phyloP scores from a whole-genome alignment of 1,140 invertebrate genomes.

The Calliopsis andreniformis region DNA sequence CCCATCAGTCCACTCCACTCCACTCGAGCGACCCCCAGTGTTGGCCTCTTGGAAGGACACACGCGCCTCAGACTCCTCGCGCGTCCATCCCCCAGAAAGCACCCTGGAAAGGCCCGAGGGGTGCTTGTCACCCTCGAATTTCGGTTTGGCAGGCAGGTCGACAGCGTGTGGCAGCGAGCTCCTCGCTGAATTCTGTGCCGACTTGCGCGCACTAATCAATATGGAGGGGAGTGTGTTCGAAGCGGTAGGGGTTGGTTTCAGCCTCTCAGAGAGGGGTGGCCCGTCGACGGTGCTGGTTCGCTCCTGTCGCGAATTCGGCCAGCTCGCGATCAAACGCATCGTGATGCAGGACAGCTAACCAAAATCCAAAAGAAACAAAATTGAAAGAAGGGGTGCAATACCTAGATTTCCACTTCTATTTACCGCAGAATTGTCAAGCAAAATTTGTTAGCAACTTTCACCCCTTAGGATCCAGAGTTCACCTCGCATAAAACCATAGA shows the following conservation, averaged over 20 bases:
- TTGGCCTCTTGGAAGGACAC: not conserved
- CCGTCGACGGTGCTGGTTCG: slow-evolving; percentile 14
- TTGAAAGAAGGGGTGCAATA: no score
- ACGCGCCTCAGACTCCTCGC: not conserved
- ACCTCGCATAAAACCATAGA: no score
- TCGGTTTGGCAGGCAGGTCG: slow-evolving; percentile 54
- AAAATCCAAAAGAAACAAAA: no score
- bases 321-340: not conserved
- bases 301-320: slow-evolving; percentile 1
- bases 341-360: no score
- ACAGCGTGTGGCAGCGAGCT: slow-evolving; percentile 52
- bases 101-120: not conserved
- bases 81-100: no score
- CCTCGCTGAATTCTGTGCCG: slow-evolving; percentile 55
- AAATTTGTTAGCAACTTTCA: no score
- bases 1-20: not conserved
- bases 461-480: no score
- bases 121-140: slow-evolving; percentile 23
- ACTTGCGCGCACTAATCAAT: slow-evolving; percentile 72
- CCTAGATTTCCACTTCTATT: no score
- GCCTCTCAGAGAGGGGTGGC: slow-evolving; percentile 18
- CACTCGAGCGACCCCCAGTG: not conserved
- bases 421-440: no score
- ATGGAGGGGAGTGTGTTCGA: slow-evolving; percentile 67
- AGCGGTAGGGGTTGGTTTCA: slow-evolving; percentile 47